Evolutionary conservation across 1,140 invertebrate genomes (phyloP), one percentile per base, ranked within the genome.

Genomic region (Homarus americanus): DNA sequence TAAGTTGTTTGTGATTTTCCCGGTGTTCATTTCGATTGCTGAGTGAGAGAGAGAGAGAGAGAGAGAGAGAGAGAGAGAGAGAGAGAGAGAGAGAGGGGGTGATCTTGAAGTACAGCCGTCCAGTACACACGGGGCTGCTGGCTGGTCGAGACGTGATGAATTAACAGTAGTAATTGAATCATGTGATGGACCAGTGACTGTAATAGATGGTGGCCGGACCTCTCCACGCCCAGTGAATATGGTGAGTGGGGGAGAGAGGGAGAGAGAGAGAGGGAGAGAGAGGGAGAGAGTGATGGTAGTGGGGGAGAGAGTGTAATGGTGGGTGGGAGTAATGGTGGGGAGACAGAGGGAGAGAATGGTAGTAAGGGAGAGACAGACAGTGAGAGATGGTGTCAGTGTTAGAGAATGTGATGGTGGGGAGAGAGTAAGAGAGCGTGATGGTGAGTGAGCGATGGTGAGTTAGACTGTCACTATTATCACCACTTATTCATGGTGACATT

Each of bases 91-190:
- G 75, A 24, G 7, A 2, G 49, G n/a, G 53, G 58, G 75, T 40
- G 80, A 87, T 79, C 36, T 34, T 87, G 85, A 87, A 79, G 66
- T 79, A 87, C 80, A 58, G 75, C 40, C 76, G 85, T 87, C 85
- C 75, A 41, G 24, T 28, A 36, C 85, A 87, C 73, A 79, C 66
- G 76, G 58, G 66, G 66, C 85, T 53, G 49, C 32, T 79, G 66
- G 66, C 85, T 53, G 49, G 32, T 79, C 85, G 75, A 87, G 85
- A 87, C 75, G 85, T 87, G 85, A 87, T 87, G 85, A 87, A 87
- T 87, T 78, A 87, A 87, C 44, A 87, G 53, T 36, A 32, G 85
- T 79, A 87, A 79, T 79, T 87, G 75, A 66, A 87, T 79, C 85
- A 79, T 79, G 53, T 53, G 73, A 75, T 79, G 84, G 84, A 58